Evolutionary conservation across 2,113 vertebrate species (phyloP).

Genomic region (Spheniscus mendiculus): DNA sequence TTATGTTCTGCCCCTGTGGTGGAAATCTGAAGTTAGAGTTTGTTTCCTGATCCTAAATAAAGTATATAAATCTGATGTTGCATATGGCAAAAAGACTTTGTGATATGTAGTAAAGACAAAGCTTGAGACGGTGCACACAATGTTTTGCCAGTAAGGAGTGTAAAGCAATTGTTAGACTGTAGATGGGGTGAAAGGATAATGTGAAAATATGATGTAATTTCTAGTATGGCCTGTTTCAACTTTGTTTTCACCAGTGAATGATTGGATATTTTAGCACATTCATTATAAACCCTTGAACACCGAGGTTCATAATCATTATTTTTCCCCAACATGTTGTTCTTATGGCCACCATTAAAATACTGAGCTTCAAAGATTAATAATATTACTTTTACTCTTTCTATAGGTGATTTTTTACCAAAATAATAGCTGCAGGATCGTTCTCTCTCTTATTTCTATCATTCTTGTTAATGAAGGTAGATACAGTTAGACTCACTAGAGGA

Average conservation of each 20-base stretch:
- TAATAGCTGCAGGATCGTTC: background rate
- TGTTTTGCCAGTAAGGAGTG: background rate
- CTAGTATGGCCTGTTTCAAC: background rate
- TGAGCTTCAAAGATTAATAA: background rate
- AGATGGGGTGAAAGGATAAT: constrained; percentile 63
- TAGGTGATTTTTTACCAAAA: background rate
- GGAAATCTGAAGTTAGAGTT: background rate
- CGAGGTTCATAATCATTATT: background rate
- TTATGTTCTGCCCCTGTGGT: background rate
- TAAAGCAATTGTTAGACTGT: constrained; percentile 55
- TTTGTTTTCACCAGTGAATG: background rate
- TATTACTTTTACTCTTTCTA: background rate
- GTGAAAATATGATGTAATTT: background rate
- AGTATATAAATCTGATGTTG: background rate
- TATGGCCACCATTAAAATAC: background rate
- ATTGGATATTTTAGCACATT: background rate
- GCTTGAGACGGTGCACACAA: background rate
- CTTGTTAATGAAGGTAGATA: background rate
- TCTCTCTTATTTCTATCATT: background rate
- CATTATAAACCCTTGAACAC: background rate
- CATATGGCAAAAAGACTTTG: background rate
- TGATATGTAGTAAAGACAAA: background rate
- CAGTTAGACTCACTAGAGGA: background rate
- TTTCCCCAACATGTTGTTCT: background rate
- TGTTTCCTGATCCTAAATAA: background rate